phyloP scores from a whole-genome alignment of 2,113 vertebrate species.

The Eubucco bourcierii region DNA sequence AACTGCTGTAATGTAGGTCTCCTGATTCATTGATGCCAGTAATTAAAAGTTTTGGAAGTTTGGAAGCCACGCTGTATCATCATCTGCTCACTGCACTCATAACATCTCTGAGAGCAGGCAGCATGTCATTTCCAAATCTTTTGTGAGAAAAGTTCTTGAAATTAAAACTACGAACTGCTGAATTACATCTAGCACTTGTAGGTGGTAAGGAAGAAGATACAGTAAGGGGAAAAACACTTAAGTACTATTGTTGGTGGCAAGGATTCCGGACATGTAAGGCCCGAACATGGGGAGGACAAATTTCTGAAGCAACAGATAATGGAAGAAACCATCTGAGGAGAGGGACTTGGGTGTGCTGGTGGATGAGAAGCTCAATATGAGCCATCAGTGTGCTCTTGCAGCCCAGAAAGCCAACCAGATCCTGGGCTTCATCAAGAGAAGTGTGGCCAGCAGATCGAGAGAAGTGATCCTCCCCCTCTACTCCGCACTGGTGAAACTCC shows the following conservation, averaged over 20 bases:
- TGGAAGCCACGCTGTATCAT: background rate
- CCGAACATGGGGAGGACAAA: background rate
- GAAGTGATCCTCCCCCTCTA: too few relatives aligned
- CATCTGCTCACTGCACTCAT: background rate
- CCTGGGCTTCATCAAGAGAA: too few relatives aligned
- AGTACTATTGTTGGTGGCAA: background rate
- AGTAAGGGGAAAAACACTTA: background rate
- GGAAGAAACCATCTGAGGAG: background rate
- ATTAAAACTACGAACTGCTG: background rate
- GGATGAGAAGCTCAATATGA: too few relatives aligned
- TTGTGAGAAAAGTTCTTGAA: background rate
- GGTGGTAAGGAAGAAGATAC: background rate
- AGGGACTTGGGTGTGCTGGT: too few relatives aligned
- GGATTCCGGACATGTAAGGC: background rate
- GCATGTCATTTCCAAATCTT: background rate
- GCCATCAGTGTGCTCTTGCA: too few relatives aligned
- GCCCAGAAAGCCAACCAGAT: too few relatives aligned
- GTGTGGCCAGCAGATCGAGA: too few relatives aligned
- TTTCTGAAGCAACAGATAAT: background rate
- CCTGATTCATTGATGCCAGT: background rate
- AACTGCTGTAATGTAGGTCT: background rate
- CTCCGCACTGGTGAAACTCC: too few relatives aligned
- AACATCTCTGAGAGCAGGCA: background rate
- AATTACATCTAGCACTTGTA: background rate
- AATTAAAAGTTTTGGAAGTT: conserved; percentile 5